Conservation (phyloP, 2,797 vertebrate species). For the Lycodopsis pacificus region DNA sequence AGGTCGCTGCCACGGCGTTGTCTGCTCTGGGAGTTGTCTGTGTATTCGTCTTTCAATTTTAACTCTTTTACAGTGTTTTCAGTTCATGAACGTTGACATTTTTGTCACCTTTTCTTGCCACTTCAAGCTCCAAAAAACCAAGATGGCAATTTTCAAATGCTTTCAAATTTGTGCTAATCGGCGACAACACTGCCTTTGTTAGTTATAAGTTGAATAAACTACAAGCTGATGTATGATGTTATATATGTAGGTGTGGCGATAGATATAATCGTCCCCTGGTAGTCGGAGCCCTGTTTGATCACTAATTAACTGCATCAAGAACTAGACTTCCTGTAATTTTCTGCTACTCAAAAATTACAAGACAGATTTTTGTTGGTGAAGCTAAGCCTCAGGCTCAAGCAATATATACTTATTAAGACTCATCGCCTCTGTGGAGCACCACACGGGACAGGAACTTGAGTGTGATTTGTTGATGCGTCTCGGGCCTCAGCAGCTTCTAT, state of each 20-base stretch:
- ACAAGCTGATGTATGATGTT: background rate
- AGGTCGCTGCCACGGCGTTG: background rate
- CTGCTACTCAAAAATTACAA: slow-evolving; percentile 9
- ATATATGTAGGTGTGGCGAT: background rate
- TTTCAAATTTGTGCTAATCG: background rate
- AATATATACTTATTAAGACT: slow-evolving; percentile 31
- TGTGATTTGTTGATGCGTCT: slow-evolving; percentile 19
- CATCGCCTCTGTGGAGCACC: slow-evolving; percentile 14
- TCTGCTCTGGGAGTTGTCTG: background rate
- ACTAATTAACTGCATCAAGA: slow-evolving; percentile 36
- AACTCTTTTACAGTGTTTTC: background rate
- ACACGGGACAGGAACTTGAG: slow-evolving; percentile 6
- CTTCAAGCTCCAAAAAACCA: background rate
- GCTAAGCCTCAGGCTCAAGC: slow-evolving; percentile 13
- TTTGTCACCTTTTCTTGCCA: background rate
- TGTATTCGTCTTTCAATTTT: background rate
- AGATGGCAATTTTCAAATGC: background rate
- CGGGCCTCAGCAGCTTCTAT: slow-evolving; percentile 18
- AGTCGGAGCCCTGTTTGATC: slow-evolving; percentile 5
- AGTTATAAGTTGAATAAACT: slow-evolving; percentile 3
- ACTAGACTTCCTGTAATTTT: slow-evolving; percentile 27
- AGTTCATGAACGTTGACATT: background rate
- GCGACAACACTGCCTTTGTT: background rate
- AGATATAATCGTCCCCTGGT: slow-evolving; percentile 9
- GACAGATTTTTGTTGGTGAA: slow-evolving; percentile 10